These are phyloP conservation scores for Balaenoptera acutorostrata DNA, from an alignment of 2,113 vertebrate species.

Conservation along the genomic window DNA sequence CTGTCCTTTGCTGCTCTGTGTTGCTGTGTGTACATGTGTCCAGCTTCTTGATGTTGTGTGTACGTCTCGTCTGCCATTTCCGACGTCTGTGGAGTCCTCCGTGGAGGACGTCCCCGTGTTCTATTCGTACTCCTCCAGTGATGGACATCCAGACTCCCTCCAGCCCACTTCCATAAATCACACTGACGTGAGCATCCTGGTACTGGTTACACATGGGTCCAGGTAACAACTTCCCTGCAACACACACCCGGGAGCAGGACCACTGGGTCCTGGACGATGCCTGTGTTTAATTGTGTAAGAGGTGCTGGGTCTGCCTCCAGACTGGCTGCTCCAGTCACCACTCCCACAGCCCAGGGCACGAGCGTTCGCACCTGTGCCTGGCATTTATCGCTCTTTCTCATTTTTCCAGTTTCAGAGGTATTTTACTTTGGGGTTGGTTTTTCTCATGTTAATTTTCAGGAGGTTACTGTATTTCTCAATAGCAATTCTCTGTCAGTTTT, in stretches of 20 bases:
- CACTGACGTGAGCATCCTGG: rapidly evolving
- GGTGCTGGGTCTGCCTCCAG: rapidly evolving
- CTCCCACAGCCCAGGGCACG: neutral
- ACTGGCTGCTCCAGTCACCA: rapidly evolving
- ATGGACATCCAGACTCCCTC: neutral
- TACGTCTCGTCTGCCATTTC: neutral
- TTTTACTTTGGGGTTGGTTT: neutral
- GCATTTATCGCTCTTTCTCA: no score
- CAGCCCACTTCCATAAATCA: no score
- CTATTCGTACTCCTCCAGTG: no score
- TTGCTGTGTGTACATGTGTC: neutral
- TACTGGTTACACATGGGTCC: rapidly evolving
- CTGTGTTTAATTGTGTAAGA: rapidly evolving
- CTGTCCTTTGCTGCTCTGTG: no score
- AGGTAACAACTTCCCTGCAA: neutral
- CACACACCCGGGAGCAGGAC: rapidly evolving
- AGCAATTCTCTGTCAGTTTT: neutral
- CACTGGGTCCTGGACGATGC: rapidly evolving
- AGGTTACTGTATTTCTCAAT: neutral
- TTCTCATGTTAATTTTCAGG: neutral
- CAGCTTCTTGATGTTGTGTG: rapidly evolving
- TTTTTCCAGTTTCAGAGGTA: neutral
- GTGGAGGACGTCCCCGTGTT: neutral
- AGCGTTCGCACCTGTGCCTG: no score
- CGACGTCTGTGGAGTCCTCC: neutral